phyloP scores from a whole-genome alignment of 2,888 invertebrate genomes.

The Catocala fraxini region DNA sequence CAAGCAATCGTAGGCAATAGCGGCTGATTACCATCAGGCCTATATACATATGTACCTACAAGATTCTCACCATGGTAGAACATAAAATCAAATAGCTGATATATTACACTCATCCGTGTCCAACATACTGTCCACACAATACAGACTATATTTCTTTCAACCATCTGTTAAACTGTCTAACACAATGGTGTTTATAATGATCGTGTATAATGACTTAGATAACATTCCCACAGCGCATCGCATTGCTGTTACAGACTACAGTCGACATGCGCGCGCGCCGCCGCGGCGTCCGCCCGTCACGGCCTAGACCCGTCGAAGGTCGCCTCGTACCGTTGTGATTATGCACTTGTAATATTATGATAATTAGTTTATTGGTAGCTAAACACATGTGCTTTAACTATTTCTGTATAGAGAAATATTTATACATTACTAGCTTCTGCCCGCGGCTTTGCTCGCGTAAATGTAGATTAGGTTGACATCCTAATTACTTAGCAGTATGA shows the following conservation, averaged over 20 bases:
- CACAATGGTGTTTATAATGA: conserved; percentile 9
- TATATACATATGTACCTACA: too few relatives aligned
- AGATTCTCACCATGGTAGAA: too few relatives aligned
- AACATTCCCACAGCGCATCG: conserved; percentile 42
- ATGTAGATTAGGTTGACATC: too few relatives aligned
- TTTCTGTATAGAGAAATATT: too few relatives aligned
- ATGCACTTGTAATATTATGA: conserved; percentile 13
- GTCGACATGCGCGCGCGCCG: conserved; percentile 32
- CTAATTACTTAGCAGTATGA: too few relatives aligned
- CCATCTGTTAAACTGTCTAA: conserved; percentile 8
- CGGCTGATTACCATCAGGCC: too few relatives aligned
- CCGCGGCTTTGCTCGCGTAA: too few relatives aligned
- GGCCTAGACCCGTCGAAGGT: conserved; percentile 48
- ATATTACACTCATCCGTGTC: not conserved
- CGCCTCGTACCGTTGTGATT: conserved; percentile 23
- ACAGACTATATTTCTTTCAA: not conserved
- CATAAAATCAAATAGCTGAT: too few relatives aligned
- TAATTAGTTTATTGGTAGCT: conserved; percentile 10
- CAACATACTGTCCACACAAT: conserved; percentile 5
- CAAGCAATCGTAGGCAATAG: too few relatives aligned
- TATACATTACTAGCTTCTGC: too few relatives aligned
- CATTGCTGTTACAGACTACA: conserved; percentile 27
- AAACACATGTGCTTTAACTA: not conserved
- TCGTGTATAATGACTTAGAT: conserved; percentile 23
- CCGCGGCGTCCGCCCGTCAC: conserved; percentile 19